Evolutionary conservation across 37 sponge, comb jelly and placozoan species (phyloP), one percentile per base, ranked within the genome.

Genomic region (Chondrosia reniformis): DNA sequence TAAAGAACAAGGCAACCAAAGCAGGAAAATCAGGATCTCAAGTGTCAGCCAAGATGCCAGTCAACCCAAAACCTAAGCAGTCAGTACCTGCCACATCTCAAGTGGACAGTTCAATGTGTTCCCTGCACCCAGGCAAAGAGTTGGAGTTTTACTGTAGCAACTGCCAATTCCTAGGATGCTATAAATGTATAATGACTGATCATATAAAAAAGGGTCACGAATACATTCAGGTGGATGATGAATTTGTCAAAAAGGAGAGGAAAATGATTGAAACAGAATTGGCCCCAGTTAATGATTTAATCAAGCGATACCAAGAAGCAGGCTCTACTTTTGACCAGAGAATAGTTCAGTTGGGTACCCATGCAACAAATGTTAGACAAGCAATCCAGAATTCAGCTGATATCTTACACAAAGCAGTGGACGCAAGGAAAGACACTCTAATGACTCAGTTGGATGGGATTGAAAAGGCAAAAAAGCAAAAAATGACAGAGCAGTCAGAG

Each of bases 201-300:
- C 72, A 69, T 44, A 69, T 69, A 41, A 69, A 69, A 44, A 69
- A 69, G 43, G 72, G 72, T 4, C 72, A 69, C 12, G 72, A 69
- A 2, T 69, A 69, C 41, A 40, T 69, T 0, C 36, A 41, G 22
- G 72, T 69, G 8, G 72, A 69, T 25, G 72, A 69, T 2, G 72
- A 69, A 13, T 44, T 69, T 25, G n/a, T 38, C 72, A 69, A 69
- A 25, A 69, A 40, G 36, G 72, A 69, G 43, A 37, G 24, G 43
- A 69, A 69, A 39, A 6, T 6, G 9, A 39, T 69, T 2, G 72
- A 69, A 39, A 44, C 72, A 40, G 72, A 69, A 39, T 0, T 69
- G 38, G 72, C 8, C 21, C 72, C 72, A 3, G n/a, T 69, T 41
- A 69, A 69, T 34, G 72, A 69, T 10, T 17, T 5, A 2, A 69